Percentiles rank a stretch among this genome's conserved stretches.
These are phyloP conservation scores for Chanos chanos DNA, from an alignment of 2,797 vertebrate genomes.

Conservation along the genomic window DNA sequence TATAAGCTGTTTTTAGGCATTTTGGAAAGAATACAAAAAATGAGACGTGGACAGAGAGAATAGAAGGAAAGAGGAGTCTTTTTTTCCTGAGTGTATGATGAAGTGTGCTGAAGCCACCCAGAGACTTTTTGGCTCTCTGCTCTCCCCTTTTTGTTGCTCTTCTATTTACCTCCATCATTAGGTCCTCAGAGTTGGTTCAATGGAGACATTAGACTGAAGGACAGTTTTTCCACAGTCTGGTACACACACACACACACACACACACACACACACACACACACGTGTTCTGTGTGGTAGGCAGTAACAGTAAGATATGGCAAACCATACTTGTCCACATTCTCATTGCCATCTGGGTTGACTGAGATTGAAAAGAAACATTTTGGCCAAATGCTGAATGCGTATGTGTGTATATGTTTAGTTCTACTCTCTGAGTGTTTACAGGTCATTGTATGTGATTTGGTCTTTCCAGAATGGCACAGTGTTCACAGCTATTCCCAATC, in stretches of 20 bases:
- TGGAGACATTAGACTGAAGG: slow-evolving; percentile 26
- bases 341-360: no score
- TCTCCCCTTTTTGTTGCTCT: not conserved
- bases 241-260: not conserved
- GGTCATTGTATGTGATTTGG: no score
- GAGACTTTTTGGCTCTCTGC: not conserved
- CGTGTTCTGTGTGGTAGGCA: no score
- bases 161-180: slow-evolving; percentile 29
- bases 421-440: slow-evolving; percentile 3
- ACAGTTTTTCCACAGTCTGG: slow-evolving; percentile 28
- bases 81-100: slow-evolving; percentile 15
- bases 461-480: no score
- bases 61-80: no score
- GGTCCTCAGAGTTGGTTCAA: slow-evolving; percentile 29
- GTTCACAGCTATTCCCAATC: no score
- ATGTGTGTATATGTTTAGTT: not conserved
- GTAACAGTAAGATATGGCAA: no score
- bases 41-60: no score
- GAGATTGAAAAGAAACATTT: no score
- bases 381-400: not conserved
- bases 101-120: slow-evolving; percentile 26
- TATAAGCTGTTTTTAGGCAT: no score
- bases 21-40: no score
- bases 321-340: no score
- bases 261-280: not conserved